Percentiles rank a stretch among this genome's conserved stretches.
Evolutionary conservation across 2,797 vertebrate species (phyloP).

Genomic region (Galago senegalensis): DNA sequence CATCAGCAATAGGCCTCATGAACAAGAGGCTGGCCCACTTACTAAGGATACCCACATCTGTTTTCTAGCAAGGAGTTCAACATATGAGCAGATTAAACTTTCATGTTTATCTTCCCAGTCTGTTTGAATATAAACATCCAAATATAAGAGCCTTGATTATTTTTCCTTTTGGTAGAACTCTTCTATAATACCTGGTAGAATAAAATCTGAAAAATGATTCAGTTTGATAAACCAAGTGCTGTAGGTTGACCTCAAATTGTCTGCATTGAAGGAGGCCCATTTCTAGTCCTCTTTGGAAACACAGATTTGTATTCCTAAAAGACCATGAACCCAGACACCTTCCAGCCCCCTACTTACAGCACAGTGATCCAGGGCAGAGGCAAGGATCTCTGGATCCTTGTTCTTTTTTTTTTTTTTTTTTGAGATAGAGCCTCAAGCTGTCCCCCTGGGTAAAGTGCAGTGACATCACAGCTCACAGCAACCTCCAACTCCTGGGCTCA

Average conservation of each 20-base stretch:
- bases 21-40: neutral
- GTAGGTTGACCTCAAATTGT: neutral
- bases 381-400: neutral
- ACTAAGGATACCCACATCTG: neutral
- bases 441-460: too few species aligned
- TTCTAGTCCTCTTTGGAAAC: slow-evolving; percentile 32
- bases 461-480: too few species aligned
- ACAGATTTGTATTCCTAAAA: slow-evolving; percentile 46
- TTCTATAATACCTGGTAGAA: neutral
- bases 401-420: too few species aligned
- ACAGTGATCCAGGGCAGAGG: neutral
- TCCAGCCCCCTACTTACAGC: neutral
- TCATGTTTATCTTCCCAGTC: neutral
- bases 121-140: slow-evolving; percentile 24
- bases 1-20: neutral
- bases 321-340: neutral
- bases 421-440: too few species aligned
- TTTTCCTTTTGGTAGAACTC: slow-evolving; percentile 27
- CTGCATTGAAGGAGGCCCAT: neutral
- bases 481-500: too few species aligned
- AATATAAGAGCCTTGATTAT: neutral
- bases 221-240: slow-evolving; percentile 19
- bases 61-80: neutral
- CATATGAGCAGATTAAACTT: neutral
- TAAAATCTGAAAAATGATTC: neutral